These are phyloP conservation scores for Sterna hirundo DNA, from an alignment of 2,113 vertebrate species.

Conservation along the genomic window DNA sequence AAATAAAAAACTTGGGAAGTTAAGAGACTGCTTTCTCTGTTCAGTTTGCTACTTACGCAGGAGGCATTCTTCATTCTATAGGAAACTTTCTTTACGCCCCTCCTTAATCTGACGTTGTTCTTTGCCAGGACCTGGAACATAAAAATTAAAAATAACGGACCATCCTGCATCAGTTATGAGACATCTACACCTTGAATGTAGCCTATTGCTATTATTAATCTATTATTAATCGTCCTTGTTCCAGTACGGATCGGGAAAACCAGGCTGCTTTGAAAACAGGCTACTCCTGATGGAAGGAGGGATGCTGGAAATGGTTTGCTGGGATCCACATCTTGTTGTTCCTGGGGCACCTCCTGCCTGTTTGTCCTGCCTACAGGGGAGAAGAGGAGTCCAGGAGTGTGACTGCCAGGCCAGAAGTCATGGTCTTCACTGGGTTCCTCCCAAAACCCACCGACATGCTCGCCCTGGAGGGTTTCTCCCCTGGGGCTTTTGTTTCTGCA, in stretches of 20 bases:
- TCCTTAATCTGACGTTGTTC: neutral
- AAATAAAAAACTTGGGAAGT: conserved; percentile 20
- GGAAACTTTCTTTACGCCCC: neutral
- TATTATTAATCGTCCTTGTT: neutral
- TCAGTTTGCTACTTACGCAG: neutral
- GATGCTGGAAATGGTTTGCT: neutral
- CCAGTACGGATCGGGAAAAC: neutral
- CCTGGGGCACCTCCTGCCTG: neutral
- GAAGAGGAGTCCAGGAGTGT: neutral
- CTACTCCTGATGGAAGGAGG: neutral
- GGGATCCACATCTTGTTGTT: neutral
- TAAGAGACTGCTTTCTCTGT: neutral
- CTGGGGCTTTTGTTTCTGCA: fast-evolving
- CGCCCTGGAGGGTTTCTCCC: neutral
- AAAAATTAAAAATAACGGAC: neutral
- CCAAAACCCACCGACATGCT: neutral
- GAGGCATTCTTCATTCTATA: neutral
- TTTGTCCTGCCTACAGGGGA: neutral
- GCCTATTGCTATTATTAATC: neutral
- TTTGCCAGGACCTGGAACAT: neutral
- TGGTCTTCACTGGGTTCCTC: fast-evolving
- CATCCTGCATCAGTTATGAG: neutral
- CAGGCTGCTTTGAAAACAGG: neutral
- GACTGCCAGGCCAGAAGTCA: neutral
- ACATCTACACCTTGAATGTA: neutral